phyloP scores from a whole-genome alignment of 2,113 vertebrate genomes.

The Melanerpes aurifrons region DNA sequence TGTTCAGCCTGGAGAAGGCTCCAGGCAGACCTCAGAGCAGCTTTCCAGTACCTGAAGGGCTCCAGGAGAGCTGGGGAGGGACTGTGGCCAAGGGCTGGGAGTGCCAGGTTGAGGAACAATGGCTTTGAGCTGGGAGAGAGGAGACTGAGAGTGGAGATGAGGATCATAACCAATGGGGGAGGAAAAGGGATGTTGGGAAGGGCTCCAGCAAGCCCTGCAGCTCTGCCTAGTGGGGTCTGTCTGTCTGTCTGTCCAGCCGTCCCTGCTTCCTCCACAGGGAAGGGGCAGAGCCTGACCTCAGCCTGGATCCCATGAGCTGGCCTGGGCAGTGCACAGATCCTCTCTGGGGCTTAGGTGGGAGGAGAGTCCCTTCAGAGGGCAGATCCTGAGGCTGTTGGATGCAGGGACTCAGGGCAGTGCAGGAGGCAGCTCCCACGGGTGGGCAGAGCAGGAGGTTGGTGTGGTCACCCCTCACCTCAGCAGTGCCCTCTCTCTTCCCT shows the following conservation, averaged over 20 bases:
- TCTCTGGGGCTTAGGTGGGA: rapidly evolving
- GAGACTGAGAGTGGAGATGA: no score
- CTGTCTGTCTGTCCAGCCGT: not conserved
- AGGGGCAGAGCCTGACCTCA: not conserved
- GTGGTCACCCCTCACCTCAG: not conserved
- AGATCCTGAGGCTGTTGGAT: rapidly evolving
- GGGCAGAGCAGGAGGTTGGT: not conserved
- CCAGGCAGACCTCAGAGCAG: no score
- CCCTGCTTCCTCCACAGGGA: not conserved
- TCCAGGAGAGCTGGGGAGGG: no score
- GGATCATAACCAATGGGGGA: not conserved
- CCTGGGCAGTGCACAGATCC: not conserved
- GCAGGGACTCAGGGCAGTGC: rapidly evolving
- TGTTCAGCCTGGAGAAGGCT: no score
- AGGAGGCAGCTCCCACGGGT: not conserved
- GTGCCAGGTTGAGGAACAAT: no score
- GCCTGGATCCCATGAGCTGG: not conserved
- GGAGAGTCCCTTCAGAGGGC: not conserved
- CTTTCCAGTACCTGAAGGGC: no score
- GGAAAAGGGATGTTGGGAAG: not conserved
- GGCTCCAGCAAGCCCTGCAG: not conserved
- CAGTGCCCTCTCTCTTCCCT: not conserved
- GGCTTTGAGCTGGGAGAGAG: no score
- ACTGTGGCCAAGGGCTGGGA: no score
- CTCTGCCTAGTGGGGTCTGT: not conserved